These are phyloP conservation scores for Lophura swinhoii DNA, from an alignment of 2,797 vertebrate genomes.

Conservation along the genomic window DNA sequence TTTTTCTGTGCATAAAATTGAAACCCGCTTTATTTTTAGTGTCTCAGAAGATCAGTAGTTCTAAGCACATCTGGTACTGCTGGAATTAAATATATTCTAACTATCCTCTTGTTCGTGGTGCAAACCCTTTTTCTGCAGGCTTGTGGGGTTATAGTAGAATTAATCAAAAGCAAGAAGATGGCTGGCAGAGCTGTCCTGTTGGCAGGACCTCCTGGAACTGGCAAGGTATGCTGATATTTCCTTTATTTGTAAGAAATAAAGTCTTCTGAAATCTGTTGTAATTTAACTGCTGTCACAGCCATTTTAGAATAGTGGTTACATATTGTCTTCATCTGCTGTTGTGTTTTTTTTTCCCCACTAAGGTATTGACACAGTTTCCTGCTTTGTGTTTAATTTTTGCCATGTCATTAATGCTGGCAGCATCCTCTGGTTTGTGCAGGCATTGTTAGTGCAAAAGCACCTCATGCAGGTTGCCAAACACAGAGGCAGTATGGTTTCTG, in stretches of 20 bases:
- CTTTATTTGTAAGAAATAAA: neutral
- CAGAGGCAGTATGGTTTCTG: rapidly evolving
- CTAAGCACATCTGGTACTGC: neutral
- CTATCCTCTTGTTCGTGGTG: neutral
- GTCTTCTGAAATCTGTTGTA: neutral
- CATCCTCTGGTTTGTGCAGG: neutral
- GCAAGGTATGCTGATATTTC: conserved; percentile 86
- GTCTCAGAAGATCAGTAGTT: rapidly evolving
- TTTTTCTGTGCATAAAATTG: neutral
- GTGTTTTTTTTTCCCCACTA: neutral
- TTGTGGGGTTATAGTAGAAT: conserved; percentile 95
- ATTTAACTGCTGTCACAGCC: neutral
- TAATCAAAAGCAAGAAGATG: conserved; percentile 99
- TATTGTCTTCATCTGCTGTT: neutral
- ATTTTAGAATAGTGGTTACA: neutral
- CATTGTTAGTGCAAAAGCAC: neutral
- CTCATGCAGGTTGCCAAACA: neutral
- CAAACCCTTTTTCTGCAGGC: conserved; percentile 79
- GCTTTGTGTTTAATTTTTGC: neutral
- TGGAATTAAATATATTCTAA: neutral
- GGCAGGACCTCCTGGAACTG: conserved; percentile 96
- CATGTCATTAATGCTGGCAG: rapidly evolving
- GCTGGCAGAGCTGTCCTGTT: conserved; percentile 94
- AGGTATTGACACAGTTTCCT: neutral
- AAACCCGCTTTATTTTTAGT: neutral